These are phyloP conservation scores for Octonoba sinensis DNA, from an alignment of 2,888 invertebrate species.

Conservation along the genomic window DNA sequence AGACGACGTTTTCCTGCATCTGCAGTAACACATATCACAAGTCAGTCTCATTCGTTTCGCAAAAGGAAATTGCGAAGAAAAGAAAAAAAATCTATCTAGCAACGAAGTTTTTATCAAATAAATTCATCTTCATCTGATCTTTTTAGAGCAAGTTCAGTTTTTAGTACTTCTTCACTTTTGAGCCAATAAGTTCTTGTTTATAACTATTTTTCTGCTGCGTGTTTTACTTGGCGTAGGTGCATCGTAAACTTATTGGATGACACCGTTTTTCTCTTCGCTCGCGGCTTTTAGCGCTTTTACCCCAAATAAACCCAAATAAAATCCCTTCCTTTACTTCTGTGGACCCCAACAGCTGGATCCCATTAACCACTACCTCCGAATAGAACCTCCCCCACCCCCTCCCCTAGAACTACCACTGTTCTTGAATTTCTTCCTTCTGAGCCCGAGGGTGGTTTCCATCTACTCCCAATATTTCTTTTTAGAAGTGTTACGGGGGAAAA, in stretches of 20 bases:
- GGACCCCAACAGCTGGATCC: slow-evolving; percentile 41
- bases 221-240: background rate
- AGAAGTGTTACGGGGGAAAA: slow-evolving; percentile 8
- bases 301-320: slow-evolving; percentile 36
- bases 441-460: slow-evolving; percentile 29
- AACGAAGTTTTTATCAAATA: too few relatives aligned
- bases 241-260: slow-evolving; percentile 16
- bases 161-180: too few relatives aligned
- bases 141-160: too few relatives aligned
- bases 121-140: too few relatives aligned
- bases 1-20: too few relatives aligned
- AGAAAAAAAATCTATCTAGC: too few relatives aligned
- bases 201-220: background rate
- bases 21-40: too few relatives aligned
- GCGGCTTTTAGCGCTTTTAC: slow-evolving; percentile 22
- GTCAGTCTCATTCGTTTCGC: too few relatives aligned
- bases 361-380: slow-evolving; percentile 42
- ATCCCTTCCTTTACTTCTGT: slow-evolving; percentile 37
- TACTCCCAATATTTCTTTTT: slow-evolving; percentile 8
- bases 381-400: slow-evolving; percentile 9
- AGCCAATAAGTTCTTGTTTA: background rate
- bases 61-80: too few relatives aligned
- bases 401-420: background rate
- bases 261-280: slow-evolving; percentile 25
- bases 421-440: slow-evolving; percentile 6